phyloP scores from a whole-genome alignment of 2,113 vertebrate genomes.

The Platysternon megacephalum region DNA sequence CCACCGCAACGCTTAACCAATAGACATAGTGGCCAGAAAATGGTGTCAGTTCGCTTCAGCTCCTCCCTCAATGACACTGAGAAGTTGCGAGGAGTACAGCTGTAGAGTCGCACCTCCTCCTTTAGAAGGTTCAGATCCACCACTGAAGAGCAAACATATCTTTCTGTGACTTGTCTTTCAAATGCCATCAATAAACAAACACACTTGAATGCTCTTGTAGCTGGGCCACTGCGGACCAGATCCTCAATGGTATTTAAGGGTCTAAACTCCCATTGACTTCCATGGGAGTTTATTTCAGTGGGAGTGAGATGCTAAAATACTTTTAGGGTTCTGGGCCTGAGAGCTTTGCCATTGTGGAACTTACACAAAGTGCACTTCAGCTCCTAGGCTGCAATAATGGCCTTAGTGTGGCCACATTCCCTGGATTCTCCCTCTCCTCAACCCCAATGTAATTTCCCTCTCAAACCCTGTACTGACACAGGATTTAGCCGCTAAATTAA shows the following conservation, averaged over 20 bases:
- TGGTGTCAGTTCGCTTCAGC: conserved; percentile 92
- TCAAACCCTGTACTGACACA: not conserved
- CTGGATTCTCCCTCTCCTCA: not conserved
- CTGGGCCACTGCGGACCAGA: not conserved
- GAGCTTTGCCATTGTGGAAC: not conserved
- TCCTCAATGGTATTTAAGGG: not conserved
- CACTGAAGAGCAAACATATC: conserved; percentile 72
- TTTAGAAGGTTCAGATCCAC: conserved; percentile 92
- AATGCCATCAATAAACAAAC: not conserved
- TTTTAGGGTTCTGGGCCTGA: not conserved
- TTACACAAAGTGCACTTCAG: not conserved
- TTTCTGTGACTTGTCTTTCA: not conserved
- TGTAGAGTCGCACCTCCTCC: conserved; percentile 93
- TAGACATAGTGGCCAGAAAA: conserved; percentile 98
- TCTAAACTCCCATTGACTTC: too few species aligned
- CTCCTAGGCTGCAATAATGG: not conserved
- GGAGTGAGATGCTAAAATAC: not conserved
- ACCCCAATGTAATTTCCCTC: not conserved
- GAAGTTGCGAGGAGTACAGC: conserved; percentile 96
- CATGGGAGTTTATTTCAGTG: not conserved
- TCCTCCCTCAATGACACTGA: conserved; percentile 95
- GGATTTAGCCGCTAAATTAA: not conserved
- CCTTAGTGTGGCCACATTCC: not conserved
- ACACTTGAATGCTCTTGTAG: not conserved
- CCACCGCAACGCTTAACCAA: conserved; percentile 97